Evolutionary conservation across 2,113 vertebrate species (phyloP).

Genomic region (Carlito syrichta): DNA sequence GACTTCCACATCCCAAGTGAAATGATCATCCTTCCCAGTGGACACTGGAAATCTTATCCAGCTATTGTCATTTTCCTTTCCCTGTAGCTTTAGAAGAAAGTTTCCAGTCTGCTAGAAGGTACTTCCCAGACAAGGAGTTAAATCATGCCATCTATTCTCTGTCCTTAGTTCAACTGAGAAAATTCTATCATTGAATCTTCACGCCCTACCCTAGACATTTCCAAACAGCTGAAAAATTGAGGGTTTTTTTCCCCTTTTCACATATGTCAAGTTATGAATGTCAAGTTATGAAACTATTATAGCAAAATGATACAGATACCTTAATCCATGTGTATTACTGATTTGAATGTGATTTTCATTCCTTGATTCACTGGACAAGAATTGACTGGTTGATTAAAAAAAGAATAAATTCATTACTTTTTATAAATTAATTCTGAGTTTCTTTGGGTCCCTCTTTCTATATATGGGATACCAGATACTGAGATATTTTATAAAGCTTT

Average conservation of each 20-base stretch:
- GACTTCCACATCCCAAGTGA: neutral
- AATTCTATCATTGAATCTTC: neutral
- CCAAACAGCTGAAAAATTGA: neutral
- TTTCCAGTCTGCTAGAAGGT: neutral
- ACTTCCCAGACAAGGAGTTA: neutral
- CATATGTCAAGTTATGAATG: no score
- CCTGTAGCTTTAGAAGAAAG: neutral
- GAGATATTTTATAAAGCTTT: no score
- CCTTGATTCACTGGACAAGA: neutral
- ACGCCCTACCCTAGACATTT: neutral
- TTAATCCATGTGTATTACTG: neutral
- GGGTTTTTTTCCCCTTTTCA: neutral
- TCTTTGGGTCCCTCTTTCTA: no score
- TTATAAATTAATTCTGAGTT: no score
- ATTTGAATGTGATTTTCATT: neutral
- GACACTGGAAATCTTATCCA: neutral
- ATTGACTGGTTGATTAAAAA: neutral
- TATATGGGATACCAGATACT: no score
- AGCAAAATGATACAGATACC: neutral
- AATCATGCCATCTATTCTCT: neutral
- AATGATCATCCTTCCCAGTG: neutral
- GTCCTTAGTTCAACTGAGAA: neutral
- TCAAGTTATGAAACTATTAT: neutral
- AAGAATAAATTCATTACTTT: no score
- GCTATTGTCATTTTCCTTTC: neutral